Base-by-base conservation (phyloP, 2,888 invertebrate species). In the Heliconius hortense region DNA sequence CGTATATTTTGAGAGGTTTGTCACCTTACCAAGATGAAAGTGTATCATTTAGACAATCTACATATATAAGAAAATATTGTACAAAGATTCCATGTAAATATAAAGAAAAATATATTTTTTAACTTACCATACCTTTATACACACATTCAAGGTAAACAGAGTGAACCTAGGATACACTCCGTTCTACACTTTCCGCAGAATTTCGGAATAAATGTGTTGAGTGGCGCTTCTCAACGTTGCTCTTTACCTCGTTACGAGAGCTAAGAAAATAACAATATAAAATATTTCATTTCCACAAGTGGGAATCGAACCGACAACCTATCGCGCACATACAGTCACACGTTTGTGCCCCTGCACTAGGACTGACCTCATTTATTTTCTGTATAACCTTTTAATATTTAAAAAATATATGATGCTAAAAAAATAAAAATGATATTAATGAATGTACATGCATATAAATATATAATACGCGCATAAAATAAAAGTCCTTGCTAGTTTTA, bases 1-100 rank as follows among this genome's bases (percentile, higher is more conserved):
- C 39, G 68, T 77, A 75, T 74, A 24, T 75, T 76, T 72, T 67
- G 59, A 66, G 35, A 69, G 26, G 31, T 56, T 39, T 39, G n/a
- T 56, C 62, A 18, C 56, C 64, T 66, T 64, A 48, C 28, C 71
- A 43, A 71, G 43, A 62, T 62, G 56, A 56, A 31, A 56, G 56
- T 31, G n/a, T 56, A 69, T n/a, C 5, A n/a, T 68, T 53, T 69
- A n/a, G 13, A 69, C 2, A 31, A 43, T 24, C 13, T 39, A 31
- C 4, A 10, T n/a, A 1, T 56, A 2, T 10, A 63, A 63, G 21
- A 18, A 63, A 63, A 63, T 63, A 31, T 28, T 1, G n/a, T 3
- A 28, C 21, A 11, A 63, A 18, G 2, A 63, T 31, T 63, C 13
- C 2, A 28, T 26, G 26, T 28, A 2, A 62, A 18, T 62, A 62